These are phyloP conservation scores for Venturia canescens DNA, from an alignment of 1,140 invertebrate genomes.

Conservation along the genomic window DNA sequence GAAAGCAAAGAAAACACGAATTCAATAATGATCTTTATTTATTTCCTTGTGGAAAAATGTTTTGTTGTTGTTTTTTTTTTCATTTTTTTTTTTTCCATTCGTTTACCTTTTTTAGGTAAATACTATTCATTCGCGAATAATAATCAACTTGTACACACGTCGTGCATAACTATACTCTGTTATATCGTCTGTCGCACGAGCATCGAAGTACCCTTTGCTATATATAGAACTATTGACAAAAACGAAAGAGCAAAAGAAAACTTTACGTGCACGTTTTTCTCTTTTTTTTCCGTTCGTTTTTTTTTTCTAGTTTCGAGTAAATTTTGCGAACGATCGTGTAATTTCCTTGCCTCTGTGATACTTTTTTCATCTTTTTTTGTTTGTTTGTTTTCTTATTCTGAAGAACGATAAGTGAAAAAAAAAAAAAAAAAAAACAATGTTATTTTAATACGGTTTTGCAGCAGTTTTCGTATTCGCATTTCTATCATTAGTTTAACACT, in stretches of 20 bases:
- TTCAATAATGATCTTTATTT: too few relatives aligned
- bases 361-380: too few relatives aligned
- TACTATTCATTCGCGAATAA: neutral
- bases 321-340: slow-evolving; percentile 15
- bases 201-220: slow-evolving; percentile 13
- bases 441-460: neutral
- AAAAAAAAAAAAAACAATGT: too few relatives aligned
- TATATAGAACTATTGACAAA: neutral
- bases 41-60: neutral
- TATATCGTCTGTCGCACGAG: slow-evolving; percentile 16
- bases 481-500: slow-evolving; percentile 17
- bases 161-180: neutral
- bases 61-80: neutral
- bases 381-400: too few relatives aligned
- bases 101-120: neutral
- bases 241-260: neutral
- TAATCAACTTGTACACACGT: neutral
- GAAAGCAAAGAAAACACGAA: neutral
- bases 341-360: neutral
- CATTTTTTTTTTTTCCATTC: neutral
- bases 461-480: slow-evolving; percentile 13
- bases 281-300: neutral
- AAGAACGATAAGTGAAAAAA: neutral
- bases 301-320: neutral
- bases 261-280: slow-evolving; percentile 6